These are phyloP conservation scores for Oscheius sp. DNA, from an alignment of 2,888 invertebrate species.

Conservation along the genomic window DNA sequence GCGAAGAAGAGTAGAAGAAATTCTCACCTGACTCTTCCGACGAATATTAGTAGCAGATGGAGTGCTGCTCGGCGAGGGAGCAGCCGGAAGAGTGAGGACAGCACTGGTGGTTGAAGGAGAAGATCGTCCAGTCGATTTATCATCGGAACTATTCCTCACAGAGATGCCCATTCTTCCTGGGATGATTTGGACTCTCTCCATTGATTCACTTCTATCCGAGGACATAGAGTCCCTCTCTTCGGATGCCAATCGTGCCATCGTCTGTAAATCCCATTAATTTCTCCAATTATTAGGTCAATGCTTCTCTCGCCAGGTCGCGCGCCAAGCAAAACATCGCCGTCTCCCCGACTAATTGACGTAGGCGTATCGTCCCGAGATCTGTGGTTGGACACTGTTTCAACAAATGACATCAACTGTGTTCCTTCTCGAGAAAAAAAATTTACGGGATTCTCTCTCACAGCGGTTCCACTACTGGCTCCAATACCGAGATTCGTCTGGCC, in stretches of 20 bases:
- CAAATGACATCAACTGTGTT: not conserved
- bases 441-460: constrained; percentile 25
- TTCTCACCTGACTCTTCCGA: constrained; percentile 55
- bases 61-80: constrained; percentile 38
- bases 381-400: not conserved
- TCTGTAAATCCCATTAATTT: constrained; percentile 16
- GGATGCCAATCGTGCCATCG: constrained; percentile 32
- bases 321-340: not conserved
- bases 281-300: not conserved
- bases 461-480: constrained; percentile 27
- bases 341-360: not conserved
- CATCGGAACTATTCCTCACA: not conserved
- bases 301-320: not conserved
- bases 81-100: constrained; percentile 38
- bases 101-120: constrained; percentile 36
- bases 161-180: constrained; percentile 6
- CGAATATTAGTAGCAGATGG: constrained; percentile 55
- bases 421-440: not conserved
- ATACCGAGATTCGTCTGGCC: not conserved
- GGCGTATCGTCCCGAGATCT: not conserved
- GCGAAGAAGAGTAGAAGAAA: not conserved
- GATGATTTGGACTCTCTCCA: not conserved
- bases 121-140: constrained; percentile 8
- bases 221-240: constrained; percentile 35
- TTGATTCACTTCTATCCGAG: constrained; percentile 6